Conservation (phyloP, 2,888 invertebrate species). For the Fissipunctia ypsillon region DNA sequence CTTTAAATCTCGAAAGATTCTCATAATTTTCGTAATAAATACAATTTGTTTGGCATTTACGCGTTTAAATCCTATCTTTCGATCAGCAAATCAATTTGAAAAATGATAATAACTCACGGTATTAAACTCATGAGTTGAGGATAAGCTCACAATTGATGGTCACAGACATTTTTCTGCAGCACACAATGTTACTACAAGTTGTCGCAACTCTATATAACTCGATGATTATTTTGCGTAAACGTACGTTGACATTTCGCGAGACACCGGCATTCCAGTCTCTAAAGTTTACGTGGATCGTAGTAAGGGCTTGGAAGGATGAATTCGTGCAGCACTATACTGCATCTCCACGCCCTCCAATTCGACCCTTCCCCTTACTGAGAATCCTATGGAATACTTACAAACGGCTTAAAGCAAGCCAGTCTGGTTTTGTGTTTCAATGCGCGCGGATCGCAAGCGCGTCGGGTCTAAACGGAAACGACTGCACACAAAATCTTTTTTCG, state of each 20-base stretch:
- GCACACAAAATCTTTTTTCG: slow-evolving; percentile 81
- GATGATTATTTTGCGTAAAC: slow-evolving; percentile 62
- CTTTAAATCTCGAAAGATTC: slow-evolving; percentile 65
- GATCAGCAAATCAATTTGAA: slow-evolving; percentile 81
- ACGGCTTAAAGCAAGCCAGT: slow-evolving; percentile 88
- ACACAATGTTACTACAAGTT: slow-evolving; percentile 67
- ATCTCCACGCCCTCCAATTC: slow-evolving; percentile 88
- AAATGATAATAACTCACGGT: slow-evolving; percentile 82
- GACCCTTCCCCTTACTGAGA: slow-evolving; percentile 90
- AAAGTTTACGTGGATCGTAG: slow-evolving; percentile 75
- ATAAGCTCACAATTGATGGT: slow-evolving; percentile 82
- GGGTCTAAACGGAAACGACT: slow-evolving; percentile 70
- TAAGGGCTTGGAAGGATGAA: slow-evolving; percentile 86
- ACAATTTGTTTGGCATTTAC: slow-evolving; percentile 72
- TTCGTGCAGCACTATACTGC: slow-evolving; percentile 85
- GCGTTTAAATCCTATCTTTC: slow-evolving; percentile 74
- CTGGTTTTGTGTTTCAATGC: slow-evolving; percentile 88
- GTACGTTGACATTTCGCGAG: slow-evolving; percentile 75
- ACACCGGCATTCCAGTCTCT: slow-evolving; percentile 69
- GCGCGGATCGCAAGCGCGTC: slow-evolving; percentile 85
- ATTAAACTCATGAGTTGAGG: slow-evolving; percentile 76
- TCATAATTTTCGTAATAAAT: slow-evolving; percentile 78
- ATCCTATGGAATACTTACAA: slow-evolving; percentile 89
- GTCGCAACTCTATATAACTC: slow-evolving; percentile 62
- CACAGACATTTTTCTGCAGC: slow-evolving; percentile 70